These are phyloP conservation scores for Psix sp. DNA, from an alignment of 1,140 invertebrate genomes.

Conservation along the genomic window DNA sequence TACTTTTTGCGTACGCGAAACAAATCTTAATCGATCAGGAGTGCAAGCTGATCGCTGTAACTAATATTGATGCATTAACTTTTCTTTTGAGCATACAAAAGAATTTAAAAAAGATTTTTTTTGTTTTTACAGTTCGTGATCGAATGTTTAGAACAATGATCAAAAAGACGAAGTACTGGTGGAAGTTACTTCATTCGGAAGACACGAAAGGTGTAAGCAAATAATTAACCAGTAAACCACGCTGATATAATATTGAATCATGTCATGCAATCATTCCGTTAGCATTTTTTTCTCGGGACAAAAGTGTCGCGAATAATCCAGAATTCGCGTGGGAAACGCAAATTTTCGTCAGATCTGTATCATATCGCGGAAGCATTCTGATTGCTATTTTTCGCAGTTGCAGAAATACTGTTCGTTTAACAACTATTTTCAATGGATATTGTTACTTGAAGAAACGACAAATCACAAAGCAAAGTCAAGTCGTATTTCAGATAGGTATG, in stretches of 20 bases:
- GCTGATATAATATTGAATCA: no score
- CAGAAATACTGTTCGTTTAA: conserved; percentile 49
- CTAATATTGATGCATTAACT: no score
- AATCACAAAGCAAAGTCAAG: conserved; percentile 40
- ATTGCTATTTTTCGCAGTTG: conserved; percentile 58
- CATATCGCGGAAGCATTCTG: conserved; percentile 50
- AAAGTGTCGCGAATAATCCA: background rate
- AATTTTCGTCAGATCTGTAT: conserved; percentile 51
- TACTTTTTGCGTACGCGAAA: background rate
- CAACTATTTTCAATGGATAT: conserved; percentile 51
- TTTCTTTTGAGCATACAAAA: no score
- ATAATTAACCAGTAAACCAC: no score
- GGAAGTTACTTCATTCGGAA: conserved; percentile 64
- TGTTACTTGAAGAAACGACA: conserved; percentile 47
- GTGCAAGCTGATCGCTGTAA: no score
- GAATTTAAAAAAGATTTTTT: background rate
- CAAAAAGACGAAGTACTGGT: conserved; percentile 65
- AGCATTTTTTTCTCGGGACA: background rate
- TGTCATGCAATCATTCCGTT: background rate
- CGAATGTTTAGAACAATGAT: conserved; percentile 38
- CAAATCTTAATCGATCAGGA: no score
- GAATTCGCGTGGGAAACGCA: conserved; percentile 6
- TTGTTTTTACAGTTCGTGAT: conserved; percentile 39
- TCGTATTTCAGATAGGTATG: conserved; percentile 42
- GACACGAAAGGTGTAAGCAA: conserved; percentile 69